Evolutionary conservation across 2,797 vertebrate genomes (phyloP).

Genomic region (Cyclura pinguis): DNA sequence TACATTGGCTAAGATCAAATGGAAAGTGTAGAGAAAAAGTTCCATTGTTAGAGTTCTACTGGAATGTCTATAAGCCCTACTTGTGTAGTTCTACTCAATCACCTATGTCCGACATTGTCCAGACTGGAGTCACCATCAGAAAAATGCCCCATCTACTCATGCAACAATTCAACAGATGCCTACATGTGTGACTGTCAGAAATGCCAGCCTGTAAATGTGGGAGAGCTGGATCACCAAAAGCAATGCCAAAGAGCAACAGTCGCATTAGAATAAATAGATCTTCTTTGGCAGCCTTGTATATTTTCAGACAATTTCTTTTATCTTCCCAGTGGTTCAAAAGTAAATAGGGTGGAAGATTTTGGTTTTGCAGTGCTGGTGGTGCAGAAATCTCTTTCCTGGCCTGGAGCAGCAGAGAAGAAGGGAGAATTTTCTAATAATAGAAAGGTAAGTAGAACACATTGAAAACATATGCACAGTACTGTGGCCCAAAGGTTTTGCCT

Average conservation of each 20-base stretch:
- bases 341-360: constrained; percentile 20
- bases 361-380: background rate
- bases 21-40: no score
- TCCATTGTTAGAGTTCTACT: no score
- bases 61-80: no score
- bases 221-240: background rate
- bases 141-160: background rate
- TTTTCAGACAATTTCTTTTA: constrained; percentile 17
- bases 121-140: background rate
- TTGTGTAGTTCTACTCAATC: no score
- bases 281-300: background rate
- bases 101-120: no score
- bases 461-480: background rate
- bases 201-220: background rate
- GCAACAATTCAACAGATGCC: no score
- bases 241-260: background rate
- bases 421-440: constrained; percentile 20
- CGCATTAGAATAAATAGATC: background rate
- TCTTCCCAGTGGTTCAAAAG: constrained; percentile 4
- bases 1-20: no score
- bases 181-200: no score
- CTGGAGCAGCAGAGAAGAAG: background rate
- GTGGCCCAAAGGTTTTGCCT: background rate
- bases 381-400: constrained; percentile 21
- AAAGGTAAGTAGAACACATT: constrained; percentile 3